Evolutionary conservation across 2,888 invertebrate genomes (phyloP), one percentile per base, ranked within the genome.

Genomic region (Odontocerum albicorne): DNA sequence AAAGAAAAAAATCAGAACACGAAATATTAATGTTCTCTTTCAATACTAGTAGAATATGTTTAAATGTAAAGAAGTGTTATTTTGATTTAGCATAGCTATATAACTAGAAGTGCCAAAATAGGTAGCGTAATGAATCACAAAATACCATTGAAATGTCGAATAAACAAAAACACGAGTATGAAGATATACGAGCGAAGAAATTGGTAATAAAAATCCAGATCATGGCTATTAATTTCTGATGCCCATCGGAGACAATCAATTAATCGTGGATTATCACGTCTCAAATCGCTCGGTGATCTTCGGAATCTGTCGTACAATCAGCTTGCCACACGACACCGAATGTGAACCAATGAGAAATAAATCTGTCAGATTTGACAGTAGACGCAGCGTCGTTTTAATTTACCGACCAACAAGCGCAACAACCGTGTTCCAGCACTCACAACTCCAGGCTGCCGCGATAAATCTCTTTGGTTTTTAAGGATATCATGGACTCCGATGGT

Each of bases 291-390:
- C 38, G 20, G 46, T 22, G 46, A 46, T 46, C 46, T 20, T 19
- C 42, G 19, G 17, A 15, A 42, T 17, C 8, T 15, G 42, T 27
- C 31, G 33, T 17, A 44, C 17, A 27, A 27, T 15, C 32, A 35
- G 33, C 20, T 31, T 36, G 39, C 47, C 21, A 49, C 21, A 15
- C 19, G 47, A 49, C 39, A 36, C 47, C 38, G 35, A 15, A 21
- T 12, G 38, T 27, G 39, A 13, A 22, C 38, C 44, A 36, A 51
- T 19, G 31, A 27, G 38, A 21, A 10, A 51, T 51, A 51, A 51
- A 51, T 51, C 51, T 45, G 44, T 43, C 51, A 45, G 38, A 19
- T 45, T 22, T 45, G 51, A 51, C 51, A 51, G 44, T 36, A 44
- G 51, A 43, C 51, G 43, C 51, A 51, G 51, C 22, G 51, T 44